These are phyloP conservation scores for Lepeophtheirus salmonis DNA, from an alignment of 1,140 invertebrate species.

Conservation along the genomic window DNA sequence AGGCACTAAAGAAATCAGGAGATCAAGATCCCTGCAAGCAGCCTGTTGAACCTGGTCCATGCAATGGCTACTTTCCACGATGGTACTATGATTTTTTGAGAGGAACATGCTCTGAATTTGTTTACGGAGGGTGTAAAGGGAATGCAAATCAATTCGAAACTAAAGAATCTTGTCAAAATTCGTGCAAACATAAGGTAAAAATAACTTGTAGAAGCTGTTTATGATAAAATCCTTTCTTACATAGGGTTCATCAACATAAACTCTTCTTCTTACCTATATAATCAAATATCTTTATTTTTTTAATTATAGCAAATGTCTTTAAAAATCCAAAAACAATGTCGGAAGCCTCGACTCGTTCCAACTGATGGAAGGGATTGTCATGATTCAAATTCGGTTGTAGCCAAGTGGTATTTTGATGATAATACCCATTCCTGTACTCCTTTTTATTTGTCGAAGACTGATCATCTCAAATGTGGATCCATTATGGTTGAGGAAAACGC, in stretches of 20 bases:
- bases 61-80: conserved; percentile 47
- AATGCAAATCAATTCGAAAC: conserved; percentile 20
- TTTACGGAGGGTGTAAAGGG: conserved; percentile 39
- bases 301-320: neutral
- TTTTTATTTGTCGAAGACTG: neutral
- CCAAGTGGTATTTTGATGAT: neutral
- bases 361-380: neutral
- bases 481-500: neutral
- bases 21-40: conserved; percentile 51
- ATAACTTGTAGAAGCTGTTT: neutral
- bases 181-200: conserved; percentile 19
- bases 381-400: neutral
- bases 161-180: conserved; percentile 22
- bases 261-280: too few relatives aligned
- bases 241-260: too few relatives aligned
- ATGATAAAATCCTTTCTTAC: too few relatives aligned
- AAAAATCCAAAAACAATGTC: neutral
- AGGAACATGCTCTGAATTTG: conserved; percentile 77
- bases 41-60: conserved; percentile 55
- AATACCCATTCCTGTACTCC: neutral
- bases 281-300: too few relatives aligned
- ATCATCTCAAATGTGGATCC: neutral
- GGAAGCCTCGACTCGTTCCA: neutral
- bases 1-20: conserved; percentile 28
- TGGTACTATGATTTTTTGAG: conserved; percentile 70